Evolutionary conservation across 2,888 invertebrate genomes (phyloP).

Genomic region (Ormyrus nitidulus): DNA sequence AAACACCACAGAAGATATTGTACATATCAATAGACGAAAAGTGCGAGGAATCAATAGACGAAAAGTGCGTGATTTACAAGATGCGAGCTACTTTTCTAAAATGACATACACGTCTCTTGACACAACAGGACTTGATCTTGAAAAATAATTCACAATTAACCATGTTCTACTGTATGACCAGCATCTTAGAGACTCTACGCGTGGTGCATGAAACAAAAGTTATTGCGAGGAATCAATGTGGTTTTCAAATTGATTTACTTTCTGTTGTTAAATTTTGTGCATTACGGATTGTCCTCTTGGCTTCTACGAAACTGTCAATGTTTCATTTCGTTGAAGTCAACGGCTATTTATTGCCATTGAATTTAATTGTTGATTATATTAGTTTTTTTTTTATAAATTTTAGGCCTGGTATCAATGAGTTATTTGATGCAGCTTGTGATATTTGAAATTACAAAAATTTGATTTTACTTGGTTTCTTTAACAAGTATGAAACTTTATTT

Average conservation of each 20-base stretch:
- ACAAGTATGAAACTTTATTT: constrained; percentile 37
- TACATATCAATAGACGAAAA: constrained; percentile 25
- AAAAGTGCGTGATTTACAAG: constrained; percentile 27
- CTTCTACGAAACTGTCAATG: constrained; percentile 11
- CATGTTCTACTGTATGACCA: constrained; percentile 24
- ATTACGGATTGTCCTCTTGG: constrained; percentile 11
- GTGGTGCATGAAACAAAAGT: constrained; percentile 44
- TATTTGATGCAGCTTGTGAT: constrained; percentile 28
- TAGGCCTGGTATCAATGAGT: constrained; percentile 23
- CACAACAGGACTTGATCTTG: constrained; percentile 17
- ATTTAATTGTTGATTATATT: constrained; percentile 33
- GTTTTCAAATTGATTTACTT: constrained; percentile 36
- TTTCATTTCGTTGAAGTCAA: constrained; percentile 21
- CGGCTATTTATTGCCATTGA: constrained; percentile 9
- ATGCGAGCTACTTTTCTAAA: constrained; percentile 22
- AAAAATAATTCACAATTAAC: constrained; percentile 30
- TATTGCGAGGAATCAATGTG: constrained; percentile 52
- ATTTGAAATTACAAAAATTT: constrained; percentile 18
- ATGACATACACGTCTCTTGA: constrained; percentile 33
- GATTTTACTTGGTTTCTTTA: constrained; percentile 7
- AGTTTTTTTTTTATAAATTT: constrained; percentile 20
- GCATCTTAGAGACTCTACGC: constrained; percentile 30
- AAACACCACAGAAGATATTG: constrained; percentile 16
- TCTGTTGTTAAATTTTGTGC: constrained; percentile 29
- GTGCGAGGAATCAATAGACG: constrained; percentile 21